Conservation (phyloP, 2,888 invertebrate genomes). For the Thecocarcelia acutangulata region DNA sequence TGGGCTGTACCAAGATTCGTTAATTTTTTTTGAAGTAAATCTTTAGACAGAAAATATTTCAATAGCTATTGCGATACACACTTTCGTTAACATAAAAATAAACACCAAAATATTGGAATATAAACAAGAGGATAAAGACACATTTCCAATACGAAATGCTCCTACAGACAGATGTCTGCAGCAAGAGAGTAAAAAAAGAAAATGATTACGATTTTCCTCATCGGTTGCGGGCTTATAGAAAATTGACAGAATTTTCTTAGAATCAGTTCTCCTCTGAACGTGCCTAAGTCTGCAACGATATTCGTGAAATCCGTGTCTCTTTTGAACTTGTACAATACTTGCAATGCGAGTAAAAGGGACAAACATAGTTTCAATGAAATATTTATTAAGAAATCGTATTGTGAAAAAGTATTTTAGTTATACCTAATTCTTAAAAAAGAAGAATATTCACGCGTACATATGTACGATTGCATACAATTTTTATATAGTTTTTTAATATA, state of each 20-base stretch:
- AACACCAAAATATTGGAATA: no score
- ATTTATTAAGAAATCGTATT: conserved; percentile 60
- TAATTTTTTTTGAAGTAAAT: no score
- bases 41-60: no score
- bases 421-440: conserved; percentile 30
- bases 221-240: conserved; percentile 66
- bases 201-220: conserved; percentile 34
- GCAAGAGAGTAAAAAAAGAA: conserved; percentile 37
- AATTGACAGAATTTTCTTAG: conserved; percentile 72
- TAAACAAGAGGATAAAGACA: not conserved
- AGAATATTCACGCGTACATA: conserved; percentile 26
- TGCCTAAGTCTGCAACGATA: conserved; percentile 67
- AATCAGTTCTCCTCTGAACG: conserved; percentile 75
- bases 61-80: no score
- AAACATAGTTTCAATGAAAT: conserved; percentile 71
- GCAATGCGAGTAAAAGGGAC: conserved; percentile 77
- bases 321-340: conserved; percentile 64
- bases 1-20: no score
- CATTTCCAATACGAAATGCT: conserved; percentile 16
- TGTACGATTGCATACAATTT: no score
- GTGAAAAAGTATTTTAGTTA: conserved; percentile 45
- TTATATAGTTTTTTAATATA: no score
- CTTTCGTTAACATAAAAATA: no score
- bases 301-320: conserved; percentile 51
- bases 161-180: conserved; percentile 16